phyloP scores from a whole-genome alignment of 2,888 invertebrate genomes.

The Metalampra italica region DNA sequence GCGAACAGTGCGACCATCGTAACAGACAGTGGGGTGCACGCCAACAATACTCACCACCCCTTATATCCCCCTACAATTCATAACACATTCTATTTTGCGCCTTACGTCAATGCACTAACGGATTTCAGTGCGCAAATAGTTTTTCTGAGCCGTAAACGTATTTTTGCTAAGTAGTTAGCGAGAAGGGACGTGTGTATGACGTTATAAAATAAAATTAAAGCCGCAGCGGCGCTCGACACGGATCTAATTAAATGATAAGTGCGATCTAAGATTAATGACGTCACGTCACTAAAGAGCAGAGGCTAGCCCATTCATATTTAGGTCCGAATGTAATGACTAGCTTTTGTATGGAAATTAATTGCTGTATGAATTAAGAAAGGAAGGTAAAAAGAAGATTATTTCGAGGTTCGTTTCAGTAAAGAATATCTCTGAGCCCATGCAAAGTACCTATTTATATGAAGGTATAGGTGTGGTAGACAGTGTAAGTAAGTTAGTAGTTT shows the following conservation, averaged over 20 bases:
- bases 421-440: no score
- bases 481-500: no score
- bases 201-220: conserved; percentile 77
- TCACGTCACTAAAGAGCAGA: conserved; percentile 54
- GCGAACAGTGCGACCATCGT: conserved; percentile 52
- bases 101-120: conserved; percentile 23
- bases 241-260: conserved; percentile 79
- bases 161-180: conserved; percentile 47
- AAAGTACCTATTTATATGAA: no score
- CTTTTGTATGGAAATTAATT: conserved; percentile 20
- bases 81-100: conserved; percentile 25
- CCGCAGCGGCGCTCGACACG: conserved; percentile 64
- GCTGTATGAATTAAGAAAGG: conserved; percentile 12
- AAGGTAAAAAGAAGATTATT: conserved; percentile 1
- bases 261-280: conserved; percentile 71
- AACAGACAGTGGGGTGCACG: conserved; percentile 52
- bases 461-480: no score
- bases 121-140: conserved; percentile 1
- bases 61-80: conserved; percentile 15
- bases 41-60: conserved; percentile 36
- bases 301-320: conserved; percentile 37
- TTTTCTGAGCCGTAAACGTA: conserved; percentile 19
- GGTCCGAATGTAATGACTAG: conserved; percentile 13
- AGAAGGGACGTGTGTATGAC: conserved; percentile 75
- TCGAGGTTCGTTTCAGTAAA: background rate